phyloP scores from a whole-genome alignment of 1,140 invertebrate species.

The Caligus rogercresseyi region DNA sequence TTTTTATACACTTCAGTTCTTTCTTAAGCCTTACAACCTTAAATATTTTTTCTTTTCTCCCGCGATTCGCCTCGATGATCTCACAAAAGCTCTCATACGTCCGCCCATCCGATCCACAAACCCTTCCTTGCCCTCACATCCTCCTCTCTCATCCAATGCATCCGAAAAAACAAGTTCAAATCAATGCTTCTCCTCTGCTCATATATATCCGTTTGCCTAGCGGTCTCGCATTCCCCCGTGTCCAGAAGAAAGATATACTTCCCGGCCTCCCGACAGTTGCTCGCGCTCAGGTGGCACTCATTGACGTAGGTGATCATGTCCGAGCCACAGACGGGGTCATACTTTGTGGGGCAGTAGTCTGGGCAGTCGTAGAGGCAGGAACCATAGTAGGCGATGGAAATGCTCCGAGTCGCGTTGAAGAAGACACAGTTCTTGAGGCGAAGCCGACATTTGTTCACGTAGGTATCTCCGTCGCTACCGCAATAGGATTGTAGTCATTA shows the following conservation, averaged over 20 bases:
- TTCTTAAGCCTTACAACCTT: too few relatives aligned
- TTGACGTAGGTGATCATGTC: constrained; percentile 30
- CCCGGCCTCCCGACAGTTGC: constrained; percentile 20
- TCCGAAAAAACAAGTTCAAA: not conserved
- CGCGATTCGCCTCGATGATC: not conserved
- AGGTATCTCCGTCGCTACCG: constrained; percentile 57
- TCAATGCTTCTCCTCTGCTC: not conserved
- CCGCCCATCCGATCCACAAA: not conserved
- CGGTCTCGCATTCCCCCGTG: not conserved
- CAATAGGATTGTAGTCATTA: constrained; percentile 40
- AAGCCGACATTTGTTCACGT: constrained; percentile 47
- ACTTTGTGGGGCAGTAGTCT: constrained; percentile 22
- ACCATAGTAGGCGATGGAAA: not conserved
- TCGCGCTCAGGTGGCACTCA: constrained; percentile 28
- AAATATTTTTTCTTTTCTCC: not conserved
- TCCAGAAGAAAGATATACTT: not conserved
- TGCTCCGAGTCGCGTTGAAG: not conserved
- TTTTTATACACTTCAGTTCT: too few relatives aligned
- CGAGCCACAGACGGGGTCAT: constrained; percentile 26
- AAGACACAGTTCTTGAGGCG: not conserved
- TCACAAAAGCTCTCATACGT: not conserved
- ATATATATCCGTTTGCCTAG: not conserved
- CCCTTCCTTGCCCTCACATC: too few relatives aligned
- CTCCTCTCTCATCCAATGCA: not conserved
- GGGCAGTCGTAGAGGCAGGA: constrained; percentile 40